Conservation (phyloP, 2,113 vertebrate genomes). For the Triplophysa dalaica region DNA sequence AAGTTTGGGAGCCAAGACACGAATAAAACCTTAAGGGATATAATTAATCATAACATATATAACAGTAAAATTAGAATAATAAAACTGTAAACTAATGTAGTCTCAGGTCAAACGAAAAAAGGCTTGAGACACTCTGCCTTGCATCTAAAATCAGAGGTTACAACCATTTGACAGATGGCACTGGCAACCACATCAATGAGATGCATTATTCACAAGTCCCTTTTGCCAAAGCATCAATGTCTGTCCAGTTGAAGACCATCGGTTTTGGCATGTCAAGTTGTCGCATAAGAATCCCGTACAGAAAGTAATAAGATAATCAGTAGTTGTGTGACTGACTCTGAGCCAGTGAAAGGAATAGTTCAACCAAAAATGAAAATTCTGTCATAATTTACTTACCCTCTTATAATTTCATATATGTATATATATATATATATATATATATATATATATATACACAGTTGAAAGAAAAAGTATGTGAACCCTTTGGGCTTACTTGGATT, state of each 20-base stretch:
- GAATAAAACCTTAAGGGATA: slow-evolving; percentile 5
- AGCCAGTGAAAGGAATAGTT: slow-evolving; percentile 6
- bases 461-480: too few relatives aligned
- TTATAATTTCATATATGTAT: too few relatives aligned
- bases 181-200: slow-evolving; percentile 52
- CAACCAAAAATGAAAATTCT: too few relatives aligned
- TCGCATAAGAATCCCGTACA: slow-evolving; percentile 36
- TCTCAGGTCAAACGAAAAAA: too few relatives aligned
- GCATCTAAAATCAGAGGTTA: background rate
- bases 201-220: slow-evolving; percentile 60
- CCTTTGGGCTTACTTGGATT: too few relatives aligned
- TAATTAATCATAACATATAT: background rate
- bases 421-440: too few relatives aligned
- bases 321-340: slow-evolving; percentile 50
- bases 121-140: background rate
- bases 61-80: background rate
- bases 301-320: slow-evolving; percentile 49
- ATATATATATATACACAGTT: too few relatives aligned
- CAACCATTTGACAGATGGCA: slow-evolving; percentile 41
- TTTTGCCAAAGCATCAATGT: slow-evolving; percentile 18
- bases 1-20: background rate
- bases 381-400: too few relatives aligned
- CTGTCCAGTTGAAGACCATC: slow-evolving; percentile 40
- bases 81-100: slow-evolving; percentile 12
- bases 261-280: slow-evolving; percentile 52